A percentile compares a stretch with the other conserved stretches of the same genome.
These are phyloP conservation scores for Silurus asotus DNA, from an alignment of 2,113 vertebrate genomes.

Conservation along the genomic window DNA sequence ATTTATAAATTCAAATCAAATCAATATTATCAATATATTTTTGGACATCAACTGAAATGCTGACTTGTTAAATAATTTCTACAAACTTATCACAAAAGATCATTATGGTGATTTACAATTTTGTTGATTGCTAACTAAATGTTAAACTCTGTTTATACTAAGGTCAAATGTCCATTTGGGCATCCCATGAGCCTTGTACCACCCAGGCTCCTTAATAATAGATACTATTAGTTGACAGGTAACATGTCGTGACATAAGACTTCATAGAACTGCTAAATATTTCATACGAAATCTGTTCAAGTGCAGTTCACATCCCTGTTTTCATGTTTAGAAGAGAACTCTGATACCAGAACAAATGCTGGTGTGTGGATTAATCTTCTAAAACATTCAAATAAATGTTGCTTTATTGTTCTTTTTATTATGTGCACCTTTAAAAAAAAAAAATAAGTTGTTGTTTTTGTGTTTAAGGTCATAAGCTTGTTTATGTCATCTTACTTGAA, in stretches of 20 bases:
- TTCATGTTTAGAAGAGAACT: constrained; percentile 63
- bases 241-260: constrained; percentile 73
- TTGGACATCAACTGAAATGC: neutral
- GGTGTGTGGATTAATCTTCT: neutral
- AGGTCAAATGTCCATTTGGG: constrained; percentile 24
- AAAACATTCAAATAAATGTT: neutral
- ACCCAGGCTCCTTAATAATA: constrained; percentile 70
- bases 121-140: neutral
- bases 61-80: neutral
- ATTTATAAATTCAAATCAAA: too few species aligned
- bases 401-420: neutral
- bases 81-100: neutral
- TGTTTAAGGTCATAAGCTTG: neutral
- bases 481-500: neutral
- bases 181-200: constrained; percentile 57
- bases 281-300: constrained; percentile 76
- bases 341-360: constrained; percentile 68
- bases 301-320: constrained; percentile 37
- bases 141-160: constrained; percentile 3
- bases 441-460: neutral
- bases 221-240: constrained; percentile 70
- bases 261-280: constrained; percentile 74
- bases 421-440: neutral
- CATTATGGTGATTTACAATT: neutral
- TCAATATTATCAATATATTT: neutral